Percentiles rank a stretch among this genome's conserved stretches.
Conservation (phyloP, 2,888 invertebrate genomes). For the Pristionchus entomophagus region DNA sequence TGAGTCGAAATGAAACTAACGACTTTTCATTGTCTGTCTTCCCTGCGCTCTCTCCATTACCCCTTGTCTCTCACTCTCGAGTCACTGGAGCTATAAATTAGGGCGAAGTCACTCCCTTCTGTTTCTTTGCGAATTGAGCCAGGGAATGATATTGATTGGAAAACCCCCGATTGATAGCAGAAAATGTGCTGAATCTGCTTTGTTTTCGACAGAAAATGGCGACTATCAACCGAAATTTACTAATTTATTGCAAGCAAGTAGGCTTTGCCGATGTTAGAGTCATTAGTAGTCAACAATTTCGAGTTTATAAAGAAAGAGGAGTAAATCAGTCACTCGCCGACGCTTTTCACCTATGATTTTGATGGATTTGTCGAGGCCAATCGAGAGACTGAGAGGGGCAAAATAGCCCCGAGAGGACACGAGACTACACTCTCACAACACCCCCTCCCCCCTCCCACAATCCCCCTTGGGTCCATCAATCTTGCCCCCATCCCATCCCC, state of each 20-base stretch:
- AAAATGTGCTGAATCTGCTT: no score
- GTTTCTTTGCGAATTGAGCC: not conserved
- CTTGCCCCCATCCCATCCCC: not conserved
- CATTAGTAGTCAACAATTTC: not conserved
- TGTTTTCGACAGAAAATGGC: no score
- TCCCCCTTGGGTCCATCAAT: not conserved
- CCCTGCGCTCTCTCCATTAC: not conserved
- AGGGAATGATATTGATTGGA: not conserved
- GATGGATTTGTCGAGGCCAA: slow-evolving; percentile 10
- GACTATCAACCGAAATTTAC: not conserved
- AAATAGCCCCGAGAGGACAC: not conserved
- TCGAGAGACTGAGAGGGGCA: not conserved
- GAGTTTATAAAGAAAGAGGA: not conserved
- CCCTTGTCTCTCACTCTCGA: not conserved
- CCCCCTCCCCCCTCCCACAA: not conserved
- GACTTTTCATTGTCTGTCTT: slow-evolving; percentile 36
- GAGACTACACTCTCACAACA: not conserved
- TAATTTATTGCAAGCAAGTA: not conserved
- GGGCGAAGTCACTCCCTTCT: slow-evolving; percentile 3
- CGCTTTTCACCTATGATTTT: no score
- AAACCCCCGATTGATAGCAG: no score
- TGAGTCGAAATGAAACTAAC: slow-evolving; percentile 46
- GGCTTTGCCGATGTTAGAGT: no score
- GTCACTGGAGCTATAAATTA: slow-evolving; percentile 22
- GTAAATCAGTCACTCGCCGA: not conserved